Evolutionary conservation across 2,113 vertebrate species (phyloP), one percentile per base, ranked within the genome.

Genomic region (Phoenicopterus ruber): DNA sequence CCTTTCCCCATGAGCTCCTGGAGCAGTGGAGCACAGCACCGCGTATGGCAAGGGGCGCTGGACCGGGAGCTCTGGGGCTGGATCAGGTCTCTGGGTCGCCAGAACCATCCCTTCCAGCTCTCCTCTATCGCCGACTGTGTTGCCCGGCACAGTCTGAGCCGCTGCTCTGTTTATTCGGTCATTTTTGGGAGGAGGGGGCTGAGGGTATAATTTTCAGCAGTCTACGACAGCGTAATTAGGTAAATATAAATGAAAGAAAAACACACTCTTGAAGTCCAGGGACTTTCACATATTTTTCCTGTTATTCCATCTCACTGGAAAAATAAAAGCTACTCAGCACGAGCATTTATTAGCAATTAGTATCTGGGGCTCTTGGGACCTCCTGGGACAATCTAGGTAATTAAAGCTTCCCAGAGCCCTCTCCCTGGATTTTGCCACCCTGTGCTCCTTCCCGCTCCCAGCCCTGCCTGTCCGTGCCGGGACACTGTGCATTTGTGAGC

Each of bases 281-380:
- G 88, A 92, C 86, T 93, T 93, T 71, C 88, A 74, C 90, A 89
- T 96, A 95, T 96, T 96, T 97, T 93, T 74, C 54, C 88, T 96
- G 92, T 96, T 97, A 94, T 95, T 95, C 96, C 86, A 95, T 82
- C 36, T 71, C 86, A 16, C 80, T 97, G 92, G 86, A 95, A 96
- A 97, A 97, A 97, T 88, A 96, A 96, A 95, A 97, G 88, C 95
- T 92, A 92, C 95, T 97, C 96, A 94, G 94, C 95, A 96, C 46
- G 90, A 95, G 90, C 95, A 96, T 97, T 95, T 96, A 97, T 92
- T 95, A 95, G 85, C 91, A 96, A 97, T 96, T 91, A 96, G 86
- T 63, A 86, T 66, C 58, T 59, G 70, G 38, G 88, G 74, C 66
- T 1, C 50, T 66, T 32, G 57, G 85, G 78, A 84, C 49, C 88